Percentiles rank a stretch among this genome's conserved stretches.
Evolutionary conservation across 2,113 vertebrate genomes (phyloP).

Genomic region (Leucopternis melanops): DNA sequence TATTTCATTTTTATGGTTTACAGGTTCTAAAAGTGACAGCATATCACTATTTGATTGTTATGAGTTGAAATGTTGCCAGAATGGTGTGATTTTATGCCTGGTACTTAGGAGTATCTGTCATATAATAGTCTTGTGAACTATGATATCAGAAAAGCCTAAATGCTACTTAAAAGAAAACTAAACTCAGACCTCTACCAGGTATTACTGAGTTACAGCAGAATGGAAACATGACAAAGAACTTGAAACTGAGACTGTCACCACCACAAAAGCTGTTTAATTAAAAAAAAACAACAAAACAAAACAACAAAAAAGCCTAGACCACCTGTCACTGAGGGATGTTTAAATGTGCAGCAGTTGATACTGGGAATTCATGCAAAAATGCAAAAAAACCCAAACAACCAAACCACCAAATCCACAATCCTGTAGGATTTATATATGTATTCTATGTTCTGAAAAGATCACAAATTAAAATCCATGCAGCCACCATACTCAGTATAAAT

Average conservation of each 20-base stretch:
- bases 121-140: background rate
- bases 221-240: background rate
- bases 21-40: background rate
- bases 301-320: background rate
- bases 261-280: background rate
- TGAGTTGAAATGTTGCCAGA: background rate
- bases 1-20: background rate
- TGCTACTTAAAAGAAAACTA: background rate
- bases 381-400: background rate
- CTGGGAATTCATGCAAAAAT: background rate
- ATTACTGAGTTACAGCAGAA: background rate
- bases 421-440: background rate
- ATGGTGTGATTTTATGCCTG: background rate
- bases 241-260: background rate
- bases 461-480: background rate
- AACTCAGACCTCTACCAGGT: background rate
- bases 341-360: background rate
- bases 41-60: background rate
- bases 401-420: background rate
- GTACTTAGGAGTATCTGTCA: background rate
- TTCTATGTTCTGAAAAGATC: background rate
- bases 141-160: background rate
- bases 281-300: background rate
- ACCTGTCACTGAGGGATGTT: background rate
- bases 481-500: background rate